Conservation (phyloP, 2,888 invertebrate genomes). For the Anorthoa munda region DNA sequence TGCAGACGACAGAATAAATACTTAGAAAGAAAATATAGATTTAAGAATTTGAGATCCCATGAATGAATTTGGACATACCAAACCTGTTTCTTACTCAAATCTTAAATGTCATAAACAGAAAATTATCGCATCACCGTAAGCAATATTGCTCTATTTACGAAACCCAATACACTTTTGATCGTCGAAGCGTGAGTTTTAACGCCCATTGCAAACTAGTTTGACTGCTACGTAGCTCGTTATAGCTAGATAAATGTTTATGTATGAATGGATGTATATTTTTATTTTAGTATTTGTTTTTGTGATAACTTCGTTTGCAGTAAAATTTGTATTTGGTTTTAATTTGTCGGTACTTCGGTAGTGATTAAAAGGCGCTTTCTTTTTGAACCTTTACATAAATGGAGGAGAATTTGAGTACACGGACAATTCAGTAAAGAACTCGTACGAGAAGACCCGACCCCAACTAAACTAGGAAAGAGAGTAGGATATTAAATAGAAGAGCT, state of each 20-base stretch:
- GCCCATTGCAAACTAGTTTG: conserved; percentile 51
- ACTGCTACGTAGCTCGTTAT: conserved; percentile 39
- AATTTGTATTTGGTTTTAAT: conserved; percentile 21
- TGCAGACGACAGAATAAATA: background rate
- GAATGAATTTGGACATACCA: conserved; percentile 3
- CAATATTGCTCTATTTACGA: conserved; percentile 43
- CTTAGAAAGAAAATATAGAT: too few relatives aligned
- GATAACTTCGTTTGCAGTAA: conserved; percentile 18
- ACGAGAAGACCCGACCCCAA: too few relatives aligned
- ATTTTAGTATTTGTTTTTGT: conserved; percentile 57
- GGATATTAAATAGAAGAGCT: too few relatives aligned
- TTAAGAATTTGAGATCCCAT: background rate
- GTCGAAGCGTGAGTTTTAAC: conserved; percentile 57
- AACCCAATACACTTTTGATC: conserved; percentile 58
- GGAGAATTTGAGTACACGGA: too few relatives aligned
- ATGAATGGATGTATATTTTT: conserved; percentile 54
- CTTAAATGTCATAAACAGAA: conserved; percentile 7
- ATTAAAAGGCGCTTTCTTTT: background rate
- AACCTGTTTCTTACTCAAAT: conserved; percentile 8
- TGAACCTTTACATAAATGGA: background rate
- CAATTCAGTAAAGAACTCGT: too few relatives aligned
- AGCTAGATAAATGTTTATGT: conserved; percentile 51
- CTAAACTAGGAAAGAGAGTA: too few relatives aligned
- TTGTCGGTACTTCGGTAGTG: background rate
- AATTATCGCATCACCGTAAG: conserved; percentile 33